phyloP scores from a whole-genome alignment of 2,888 invertebrate genomes.

The Dasypogon diadema region DNA sequence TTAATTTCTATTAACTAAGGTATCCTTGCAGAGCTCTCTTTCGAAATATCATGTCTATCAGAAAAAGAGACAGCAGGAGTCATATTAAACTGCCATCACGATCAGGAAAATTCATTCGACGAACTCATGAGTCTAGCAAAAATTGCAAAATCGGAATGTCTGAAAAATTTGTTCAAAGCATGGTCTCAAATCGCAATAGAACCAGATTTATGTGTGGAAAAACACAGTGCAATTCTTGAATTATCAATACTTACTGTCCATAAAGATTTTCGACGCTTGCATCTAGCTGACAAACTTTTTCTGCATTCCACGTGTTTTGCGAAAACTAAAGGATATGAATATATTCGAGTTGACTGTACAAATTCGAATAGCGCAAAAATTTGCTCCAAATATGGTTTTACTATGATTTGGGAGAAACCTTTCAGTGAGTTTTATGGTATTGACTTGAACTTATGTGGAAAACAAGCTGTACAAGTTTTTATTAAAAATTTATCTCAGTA shows the following conservation, averaged over 20 bases:
- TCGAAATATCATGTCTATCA: too few species aligned
- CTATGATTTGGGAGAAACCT: slow-evolving; percentile 7
- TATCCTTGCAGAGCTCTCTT: neutral
- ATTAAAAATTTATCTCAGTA: slow-evolving; percentile 7
- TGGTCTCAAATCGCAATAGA: neutral
- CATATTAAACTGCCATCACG: neutral
- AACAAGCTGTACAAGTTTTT: neutral
- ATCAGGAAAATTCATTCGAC: neutral
- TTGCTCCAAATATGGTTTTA: neutral
- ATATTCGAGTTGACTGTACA: slow-evolving; percentile 24
- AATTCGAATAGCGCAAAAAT: slow-evolving; percentile 10
- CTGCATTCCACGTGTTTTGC: neutral
- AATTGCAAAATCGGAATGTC: neutral
- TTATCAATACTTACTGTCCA: neutral
- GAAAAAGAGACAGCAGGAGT: neutral
- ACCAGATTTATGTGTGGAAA: neutral
- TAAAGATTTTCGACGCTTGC: neutral
- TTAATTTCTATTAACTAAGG: neutral
- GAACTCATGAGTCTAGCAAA: neutral
- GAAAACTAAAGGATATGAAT: neutral
- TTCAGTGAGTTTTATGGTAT: neutral
- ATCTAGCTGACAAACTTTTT: neutral
- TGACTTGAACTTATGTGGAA: neutral
- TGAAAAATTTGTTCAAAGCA: slow-evolving; percentile 2
- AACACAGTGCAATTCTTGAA: neutral